phyloP scores from a whole-genome alignment of 1,140 invertebrate species.

The Augochlora pura region DNA sequence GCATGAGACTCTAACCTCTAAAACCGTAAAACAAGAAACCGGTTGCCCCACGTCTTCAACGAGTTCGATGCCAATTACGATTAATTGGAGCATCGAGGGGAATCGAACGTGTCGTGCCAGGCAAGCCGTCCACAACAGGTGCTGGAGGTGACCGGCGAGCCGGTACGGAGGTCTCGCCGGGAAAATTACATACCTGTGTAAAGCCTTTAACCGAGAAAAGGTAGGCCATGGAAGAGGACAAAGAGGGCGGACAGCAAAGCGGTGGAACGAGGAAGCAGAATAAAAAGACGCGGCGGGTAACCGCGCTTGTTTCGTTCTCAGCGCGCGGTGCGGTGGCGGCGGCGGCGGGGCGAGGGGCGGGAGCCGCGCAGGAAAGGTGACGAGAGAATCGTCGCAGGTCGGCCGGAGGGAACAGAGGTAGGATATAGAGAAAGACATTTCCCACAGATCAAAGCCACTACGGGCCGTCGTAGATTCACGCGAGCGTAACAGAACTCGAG shows the following conservation, averaged over 20 bases:
- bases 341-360: slow-evolving; percentile 6
- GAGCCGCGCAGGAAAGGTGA: slow-evolving; percentile 29
- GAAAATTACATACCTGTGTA: not conserved
- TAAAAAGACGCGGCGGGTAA: slow-evolving; percentile 14
- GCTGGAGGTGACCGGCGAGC: not conserved
- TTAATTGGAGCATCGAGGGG: not conserved
- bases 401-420: slow-evolving; percentile 11
- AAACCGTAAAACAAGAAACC: too few relatives aligned
- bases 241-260: not conserved
- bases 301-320: slow-evolving; percentile 56
- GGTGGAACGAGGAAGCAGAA: slow-evolving; percentile 36
- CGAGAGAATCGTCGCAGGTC: slow-evolving; percentile 27
- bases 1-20: too few relatives aligned
- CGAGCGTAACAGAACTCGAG: slow-evolving; percentile 24
- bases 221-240: slow-evolving; percentile 6
- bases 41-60: too few relatives aligned
- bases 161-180: not conserved
- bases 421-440: slow-evolving; percentile 61
- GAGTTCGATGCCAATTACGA: fast-evolving
- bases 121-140: not conserved
- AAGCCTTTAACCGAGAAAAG: not conserved
- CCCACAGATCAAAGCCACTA: slow-evolving; percentile 65
- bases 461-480: not conserved
- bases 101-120: not conserved
- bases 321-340: slow-evolving; percentile 24